phyloP scores from a whole-genome alignment of 1,140 invertebrate genomes.

The Macrostomum lignano region DNA sequence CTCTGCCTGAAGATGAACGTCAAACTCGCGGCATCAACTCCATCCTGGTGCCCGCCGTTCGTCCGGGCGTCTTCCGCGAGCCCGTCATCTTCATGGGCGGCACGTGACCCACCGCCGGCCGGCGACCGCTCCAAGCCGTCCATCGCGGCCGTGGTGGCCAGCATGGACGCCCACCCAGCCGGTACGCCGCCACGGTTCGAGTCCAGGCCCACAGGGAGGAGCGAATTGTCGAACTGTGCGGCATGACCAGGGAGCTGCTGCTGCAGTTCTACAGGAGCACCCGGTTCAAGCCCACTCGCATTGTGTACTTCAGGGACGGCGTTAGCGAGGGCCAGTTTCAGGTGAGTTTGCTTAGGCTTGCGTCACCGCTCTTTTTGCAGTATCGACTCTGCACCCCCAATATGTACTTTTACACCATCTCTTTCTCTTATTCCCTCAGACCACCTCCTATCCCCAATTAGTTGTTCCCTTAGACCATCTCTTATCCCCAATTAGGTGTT shows the following conservation, averaged over 20 bases:
- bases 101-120: constrained; percentile 97
- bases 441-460: too few species aligned
- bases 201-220: constrained; percentile 83
- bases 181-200: constrained; percentile 91
- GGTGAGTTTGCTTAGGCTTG: too few species aligned
- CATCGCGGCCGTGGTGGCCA: constrained; percentile 73
- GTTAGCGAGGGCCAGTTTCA: constrained; percentile 68
- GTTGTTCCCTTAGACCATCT: too few species aligned
- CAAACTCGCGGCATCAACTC: constrained; percentile 93
- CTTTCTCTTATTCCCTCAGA: too few species aligned
- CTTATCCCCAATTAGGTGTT: too few species aligned
- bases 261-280: constrained; percentile 93
- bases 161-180: constrained; percentile 96
- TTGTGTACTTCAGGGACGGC: constrained; percentile 83
- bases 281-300: constrained; percentile 18
- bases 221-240: constrained; percentile 87
- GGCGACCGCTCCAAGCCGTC: constrained; percentile 87
- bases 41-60: constrained; percentile 85
- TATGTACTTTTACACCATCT: too few species aligned
- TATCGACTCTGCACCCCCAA: too few species aligned
- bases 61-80: constrained; percentile 44
- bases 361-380: too few species aligned
- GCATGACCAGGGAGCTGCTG: constrained; percentile 74
- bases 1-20: constrained; percentile 98
- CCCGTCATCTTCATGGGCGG: constrained; percentile 91